Base-by-base conservation (phyloP, 2,888 invertebrate species). In the Limnephilus marmoratus region DNA sequence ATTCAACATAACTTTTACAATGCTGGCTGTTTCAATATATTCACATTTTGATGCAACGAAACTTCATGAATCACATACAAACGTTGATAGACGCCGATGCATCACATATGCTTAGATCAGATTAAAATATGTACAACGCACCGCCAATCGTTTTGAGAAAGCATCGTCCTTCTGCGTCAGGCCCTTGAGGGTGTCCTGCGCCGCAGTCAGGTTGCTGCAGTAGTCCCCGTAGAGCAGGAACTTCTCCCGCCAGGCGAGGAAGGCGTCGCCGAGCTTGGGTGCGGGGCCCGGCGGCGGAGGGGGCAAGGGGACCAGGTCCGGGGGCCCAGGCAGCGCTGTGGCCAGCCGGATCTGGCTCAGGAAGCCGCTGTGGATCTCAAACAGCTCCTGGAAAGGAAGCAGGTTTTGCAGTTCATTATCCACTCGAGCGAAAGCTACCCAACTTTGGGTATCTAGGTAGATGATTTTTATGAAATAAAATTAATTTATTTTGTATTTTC, bases 171-270 rank as follows among this genome's bases (percentile, higher is more conserved):
- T 97, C 49, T 97, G 96, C 94, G 98, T 98, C 45, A 93, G 90
- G 83, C 98, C 97, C 95, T 98, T 98, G 92, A 99, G 97, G 92
- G 97, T 96, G 93, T 97, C 97, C 95, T 99, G 98, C n/a, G 99
- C 99, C 91, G 96, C 96, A 1, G 99, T 98, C 93, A 99, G 97
- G 95, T 99, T 98, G 87, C 99, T 98, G 96, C 99, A 99, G 95
- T 99, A 99, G 94, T 98, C 98, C 24, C 99, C 99, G 95, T 99
- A 99, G 91, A 99, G 97, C 80, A 99, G 97, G 95, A 99, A 98
- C 93, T 98, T 97, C 95, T 98, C 98, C 94, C 99, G 97, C 97
- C 98, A 99, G 94, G 98, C 97, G 90, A 99, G 97, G 96, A 99
- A 99, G 93, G 98, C 98, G 95, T 98, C 98, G 89, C 98, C 98